A percentile compares a stretch with the other conserved stretches of the same genome.
Conservation (phyloP, 2,797 vertebrate species). For the Meriones psammophilus region DNA sequence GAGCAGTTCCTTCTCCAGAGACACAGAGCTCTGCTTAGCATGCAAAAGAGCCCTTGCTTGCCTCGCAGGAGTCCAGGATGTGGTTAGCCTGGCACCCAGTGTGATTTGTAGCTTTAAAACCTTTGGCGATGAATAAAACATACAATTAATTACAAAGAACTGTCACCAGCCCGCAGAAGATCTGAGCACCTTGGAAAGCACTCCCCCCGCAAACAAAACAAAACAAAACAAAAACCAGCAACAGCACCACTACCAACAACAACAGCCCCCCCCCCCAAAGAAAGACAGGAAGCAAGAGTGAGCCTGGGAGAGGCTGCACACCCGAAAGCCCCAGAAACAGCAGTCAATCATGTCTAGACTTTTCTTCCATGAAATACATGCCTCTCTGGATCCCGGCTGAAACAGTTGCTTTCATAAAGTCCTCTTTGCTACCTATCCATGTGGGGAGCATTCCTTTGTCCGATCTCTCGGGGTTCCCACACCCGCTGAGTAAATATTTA, state of each 20-base stretch:
- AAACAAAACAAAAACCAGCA: not conserved
- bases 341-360: constrained; percentile 52
- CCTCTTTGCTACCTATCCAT: not conserved
- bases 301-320: constrained; percentile 51
- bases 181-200: constrained; percentile 79
- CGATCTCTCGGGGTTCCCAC: not conserved
- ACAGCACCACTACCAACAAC: not conserved
- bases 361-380: not conserved
- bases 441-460: not conserved
- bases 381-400: not conserved
- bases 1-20: constrained; percentile 86
- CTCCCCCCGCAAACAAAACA: no score
- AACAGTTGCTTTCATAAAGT: not conserved
- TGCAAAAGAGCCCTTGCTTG: constrained; percentile 86
- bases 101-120: constrained; percentile 89
- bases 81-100: constrained; percentile 85
- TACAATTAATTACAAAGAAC: constrained; percentile 88
- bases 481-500: not conserved
- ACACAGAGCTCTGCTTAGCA: constrained; percentile 86
- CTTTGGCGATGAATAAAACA: constrained; percentile 90
- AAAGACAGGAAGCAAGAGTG: constrained; percentile 56
- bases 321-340: constrained; percentile 74
- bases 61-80: constrained; percentile 74
- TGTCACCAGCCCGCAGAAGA: constrained; percentile 80
- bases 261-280: not conserved